Conservation (phyloP, 2,113 vertebrate genomes). For the Syngnathoides biaculeatus region DNA sequence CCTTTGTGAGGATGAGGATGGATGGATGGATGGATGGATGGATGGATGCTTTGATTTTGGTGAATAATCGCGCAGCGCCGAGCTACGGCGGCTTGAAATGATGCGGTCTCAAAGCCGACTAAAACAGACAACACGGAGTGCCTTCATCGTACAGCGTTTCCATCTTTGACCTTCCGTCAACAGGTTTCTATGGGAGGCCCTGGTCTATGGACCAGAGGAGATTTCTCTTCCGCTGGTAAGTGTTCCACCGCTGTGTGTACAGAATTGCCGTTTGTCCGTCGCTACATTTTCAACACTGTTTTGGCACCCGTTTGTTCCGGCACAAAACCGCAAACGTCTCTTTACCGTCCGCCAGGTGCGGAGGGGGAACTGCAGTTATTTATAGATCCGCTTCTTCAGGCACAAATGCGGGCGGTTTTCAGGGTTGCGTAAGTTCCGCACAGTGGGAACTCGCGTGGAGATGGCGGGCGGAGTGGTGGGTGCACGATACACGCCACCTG, state of each 20-base stretch:
- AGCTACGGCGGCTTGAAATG: neutral
- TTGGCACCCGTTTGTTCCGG: neutral
- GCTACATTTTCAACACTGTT: neutral
- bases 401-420: conserved; percentile 7
- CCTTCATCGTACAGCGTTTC: neutral
- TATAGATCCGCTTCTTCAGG: conserved; percentile 34
- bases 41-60: too few relatives aligned
- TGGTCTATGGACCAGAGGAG: conserved; percentile 87
- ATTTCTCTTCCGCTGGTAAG: conserved; percentile 84
- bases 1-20: too few relatives aligned
- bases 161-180: neutral
- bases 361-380: conserved; percentile 46
- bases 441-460: neutral
- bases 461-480: conserved; percentile 1
- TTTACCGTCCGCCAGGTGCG: conserved; percentile 23
- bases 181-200: conserved; percentile 84
- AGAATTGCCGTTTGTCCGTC: neutral
- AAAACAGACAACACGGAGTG: too few relatives aligned
- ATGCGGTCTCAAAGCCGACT: too few relatives aligned
- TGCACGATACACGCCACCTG: conserved; percentile 54
- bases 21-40: too few relatives aligned
- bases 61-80: too few relatives aligned
- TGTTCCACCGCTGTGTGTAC: conserved; percentile 9
- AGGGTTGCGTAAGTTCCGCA: conserved; percentile 43
- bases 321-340: neutral